These are phyloP conservation scores for Agrypnus murinus DNA, from an alignment of 2,888 invertebrate species.

Conservation along the genomic window DNA sequence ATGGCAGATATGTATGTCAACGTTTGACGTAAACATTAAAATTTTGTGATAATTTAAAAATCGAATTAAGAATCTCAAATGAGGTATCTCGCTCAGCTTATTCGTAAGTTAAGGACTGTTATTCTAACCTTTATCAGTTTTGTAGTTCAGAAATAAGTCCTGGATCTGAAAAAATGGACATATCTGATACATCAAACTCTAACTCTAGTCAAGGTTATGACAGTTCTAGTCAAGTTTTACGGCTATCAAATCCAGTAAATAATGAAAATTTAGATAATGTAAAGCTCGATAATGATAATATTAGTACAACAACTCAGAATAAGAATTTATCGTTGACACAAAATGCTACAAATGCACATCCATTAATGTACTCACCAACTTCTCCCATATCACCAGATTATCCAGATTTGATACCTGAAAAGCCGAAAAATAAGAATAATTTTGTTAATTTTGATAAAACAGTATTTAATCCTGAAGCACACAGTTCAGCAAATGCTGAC, in stretches of 20 bases:
- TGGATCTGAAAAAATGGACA: constrained; percentile 62
- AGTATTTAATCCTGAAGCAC: constrained; percentile 64
- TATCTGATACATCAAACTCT: constrained; percentile 58
- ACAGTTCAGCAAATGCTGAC: constrained; percentile 59
- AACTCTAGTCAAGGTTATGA: constrained; percentile 46
- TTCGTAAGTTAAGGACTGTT: too few relatives aligned
- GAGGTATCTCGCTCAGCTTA: constrained; percentile 25
- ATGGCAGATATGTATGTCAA: constrained; percentile 33
- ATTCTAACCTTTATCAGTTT: too few relatives aligned
- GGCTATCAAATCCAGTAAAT: constrained; percentile 52
- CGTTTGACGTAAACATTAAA: constrained; percentile 24
- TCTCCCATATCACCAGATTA: constrained; percentile 67
- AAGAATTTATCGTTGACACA: constrained; percentile 54
- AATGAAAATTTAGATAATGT: constrained; percentile 51
- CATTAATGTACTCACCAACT: constrained; percentile 67
- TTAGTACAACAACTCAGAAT: constrained; percentile 41
- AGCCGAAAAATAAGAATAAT: constrained; percentile 59
- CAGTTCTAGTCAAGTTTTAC: constrained; percentile 56
- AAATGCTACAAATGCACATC: constrained; percentile 70
- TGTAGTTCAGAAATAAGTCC: constrained; percentile 38
- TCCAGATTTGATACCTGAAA: constrained; percentile 69
- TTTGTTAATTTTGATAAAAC: constrained; percentile 58
- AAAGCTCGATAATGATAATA: constrained; percentile 57
- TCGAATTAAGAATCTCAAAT: constrained; percentile 42
- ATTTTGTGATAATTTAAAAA: constrained; percentile 2